These are phyloP conservation scores for Propithecus perrieri DNA, from an alignment of 2,797 vertebrate species.

Conservation along the genomic window DNA sequence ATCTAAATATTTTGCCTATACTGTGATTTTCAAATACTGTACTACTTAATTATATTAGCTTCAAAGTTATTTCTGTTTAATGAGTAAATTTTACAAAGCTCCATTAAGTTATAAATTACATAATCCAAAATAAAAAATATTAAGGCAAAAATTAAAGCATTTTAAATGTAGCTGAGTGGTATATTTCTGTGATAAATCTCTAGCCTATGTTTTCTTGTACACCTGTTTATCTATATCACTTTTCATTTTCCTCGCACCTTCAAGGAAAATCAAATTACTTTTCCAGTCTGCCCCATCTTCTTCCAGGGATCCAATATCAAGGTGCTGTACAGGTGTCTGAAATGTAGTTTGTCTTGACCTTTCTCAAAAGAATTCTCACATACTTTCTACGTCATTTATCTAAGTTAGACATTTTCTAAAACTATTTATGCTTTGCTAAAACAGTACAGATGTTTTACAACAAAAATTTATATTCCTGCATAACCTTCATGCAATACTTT, in stretches of 20 bases:
- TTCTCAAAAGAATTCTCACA: slow-evolving; percentile 5
- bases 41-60: neutral
- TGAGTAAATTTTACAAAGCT: neutral
- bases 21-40: neutral
- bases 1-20: neutral
- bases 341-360: slow-evolving; percentile 11
- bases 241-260: neutral
- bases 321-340: neutral
- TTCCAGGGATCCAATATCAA: neutral
- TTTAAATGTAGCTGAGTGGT: neutral
- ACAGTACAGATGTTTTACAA: neutral
- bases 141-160: neutral
- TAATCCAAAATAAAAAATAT: neutral
- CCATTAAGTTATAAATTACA: neutral
- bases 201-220: neutral
- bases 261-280: neutral
- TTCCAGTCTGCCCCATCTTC: neutral
- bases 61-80: neutral
- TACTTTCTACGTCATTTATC: neutral
- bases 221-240: neutral
- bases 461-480: neutral
- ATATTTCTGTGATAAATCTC: neutral
- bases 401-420: neutral
- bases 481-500: neutral
- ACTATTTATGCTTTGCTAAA: neutral